Conservation (phyloP, 2,113 vertebrate species). For the Lampris incognitus region DNA sequence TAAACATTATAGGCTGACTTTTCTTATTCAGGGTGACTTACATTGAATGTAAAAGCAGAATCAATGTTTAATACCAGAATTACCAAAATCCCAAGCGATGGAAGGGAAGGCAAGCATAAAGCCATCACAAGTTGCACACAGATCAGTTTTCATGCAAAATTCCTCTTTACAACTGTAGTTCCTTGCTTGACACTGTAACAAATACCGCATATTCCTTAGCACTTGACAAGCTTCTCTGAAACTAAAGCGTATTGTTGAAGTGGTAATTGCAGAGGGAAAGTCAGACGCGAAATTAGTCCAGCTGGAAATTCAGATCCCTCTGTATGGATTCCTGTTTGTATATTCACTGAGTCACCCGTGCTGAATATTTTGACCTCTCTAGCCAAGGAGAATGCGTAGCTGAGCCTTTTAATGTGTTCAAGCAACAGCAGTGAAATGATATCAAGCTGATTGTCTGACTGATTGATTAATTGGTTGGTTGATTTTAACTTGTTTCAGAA, state of each 20-base stretch:
- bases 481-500: neutral
- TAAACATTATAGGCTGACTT: too few relatives aligned
- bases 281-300: neutral
- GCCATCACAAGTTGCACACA: too few relatives aligned
- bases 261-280: neutral
- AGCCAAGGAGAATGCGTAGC: neutral
- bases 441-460: neutral
- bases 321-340: neutral
- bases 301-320: slow-evolving; percentile 1
- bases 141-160: too few relatives aligned
- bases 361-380: neutral
- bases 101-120: too few relatives aligned
- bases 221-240: slow-evolving; percentile 1
- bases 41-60: too few relatives aligned
- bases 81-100: too few relatives aligned
- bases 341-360: neutral
- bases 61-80: too few relatives aligned
- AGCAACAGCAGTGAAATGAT: neutral
- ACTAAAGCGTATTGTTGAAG: neutral
- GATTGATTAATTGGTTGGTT: neutral
- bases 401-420: neutral
- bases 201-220: neutral
- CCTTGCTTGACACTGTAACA: slow-evolving; percentile 3
- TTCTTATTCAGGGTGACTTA: too few relatives aligned
- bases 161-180: slow-evolving; percentile 3